Conservation (phyloP, 2,888 invertebrate genomes). For the Monoplex corrugatus region DNA sequence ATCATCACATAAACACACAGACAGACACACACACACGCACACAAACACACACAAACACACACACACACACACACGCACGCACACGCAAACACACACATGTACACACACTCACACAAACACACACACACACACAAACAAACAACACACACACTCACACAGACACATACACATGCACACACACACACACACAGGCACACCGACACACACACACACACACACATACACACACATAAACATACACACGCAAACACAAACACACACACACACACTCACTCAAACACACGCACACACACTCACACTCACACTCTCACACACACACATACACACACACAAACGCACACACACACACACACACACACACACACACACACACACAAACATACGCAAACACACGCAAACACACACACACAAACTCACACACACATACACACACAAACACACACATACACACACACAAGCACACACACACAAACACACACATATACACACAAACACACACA, state of each 20-base stretch:
- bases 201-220: constrained; percentile 23
- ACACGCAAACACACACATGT: neutral
- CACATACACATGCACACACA: neutral
- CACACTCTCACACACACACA: constrained; percentile 2
- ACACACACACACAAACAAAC: too few relatives aligned
- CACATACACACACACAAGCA: neutral
- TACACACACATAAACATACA: neutral
- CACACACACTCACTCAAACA: neutral
- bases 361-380: neutral
- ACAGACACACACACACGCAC: neutral
- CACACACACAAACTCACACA: too few relatives aligned
- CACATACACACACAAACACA: neutral
- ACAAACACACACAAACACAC: neutral
- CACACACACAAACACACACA: neutral
- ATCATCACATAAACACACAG: too few relatives aligned
- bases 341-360: neutral
- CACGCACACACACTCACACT: constrained; percentile 17
- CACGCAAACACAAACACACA: neutral
- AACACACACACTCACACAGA: neutral
- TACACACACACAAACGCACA: neutral
- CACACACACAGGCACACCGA: neutral
- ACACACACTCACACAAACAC: constrained; percentile 21
- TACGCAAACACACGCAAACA: too few relatives aligned
- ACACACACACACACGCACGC: neutral
- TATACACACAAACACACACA: neutral